These are phyloP conservation scores for Rhagologus leucostigma DNA, from an alignment of 2,113 vertebrate species.

Conservation along the genomic window DNA sequence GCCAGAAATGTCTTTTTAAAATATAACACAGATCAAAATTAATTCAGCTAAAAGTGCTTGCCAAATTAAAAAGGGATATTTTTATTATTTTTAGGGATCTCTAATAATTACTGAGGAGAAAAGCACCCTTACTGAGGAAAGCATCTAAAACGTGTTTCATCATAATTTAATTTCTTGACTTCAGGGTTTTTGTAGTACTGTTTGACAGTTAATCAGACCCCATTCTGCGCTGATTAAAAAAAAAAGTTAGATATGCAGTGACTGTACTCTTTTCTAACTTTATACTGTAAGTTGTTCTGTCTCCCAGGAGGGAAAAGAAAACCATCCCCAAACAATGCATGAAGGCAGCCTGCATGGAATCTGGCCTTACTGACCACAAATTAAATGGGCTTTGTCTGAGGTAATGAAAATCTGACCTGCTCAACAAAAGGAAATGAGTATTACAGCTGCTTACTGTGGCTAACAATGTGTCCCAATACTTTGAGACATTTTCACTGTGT, in stretches of 20 bases:
- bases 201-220: background rate
- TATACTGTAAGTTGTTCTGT: background rate
- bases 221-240: background rate
- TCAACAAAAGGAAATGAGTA: slow-evolving; percentile 14
- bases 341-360: background rate
- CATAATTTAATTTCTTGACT: background rate
- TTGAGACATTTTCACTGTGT: background rate
- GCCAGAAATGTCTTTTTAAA: background rate
- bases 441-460: background rate
- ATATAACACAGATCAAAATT: background rate
- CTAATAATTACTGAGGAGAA: background rate
- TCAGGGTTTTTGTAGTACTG: background rate
- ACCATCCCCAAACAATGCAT: background rate
- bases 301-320: background rate
- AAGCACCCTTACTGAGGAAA: background rate
- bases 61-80: background rate
- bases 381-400: background rate
- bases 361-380: background rate
- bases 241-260: background rate
- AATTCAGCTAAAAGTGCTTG: background rate
- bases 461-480: background rate
- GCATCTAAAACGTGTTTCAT: background rate
- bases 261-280: background rate
- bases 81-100: background rate
- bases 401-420: slow-evolving; percentile 33